Evolutionary conservation across 2,888 invertebrate genomes (phyloP), one percentile per base, ranked within the genome.

Genomic region (Parochlus steinenii): DNA sequence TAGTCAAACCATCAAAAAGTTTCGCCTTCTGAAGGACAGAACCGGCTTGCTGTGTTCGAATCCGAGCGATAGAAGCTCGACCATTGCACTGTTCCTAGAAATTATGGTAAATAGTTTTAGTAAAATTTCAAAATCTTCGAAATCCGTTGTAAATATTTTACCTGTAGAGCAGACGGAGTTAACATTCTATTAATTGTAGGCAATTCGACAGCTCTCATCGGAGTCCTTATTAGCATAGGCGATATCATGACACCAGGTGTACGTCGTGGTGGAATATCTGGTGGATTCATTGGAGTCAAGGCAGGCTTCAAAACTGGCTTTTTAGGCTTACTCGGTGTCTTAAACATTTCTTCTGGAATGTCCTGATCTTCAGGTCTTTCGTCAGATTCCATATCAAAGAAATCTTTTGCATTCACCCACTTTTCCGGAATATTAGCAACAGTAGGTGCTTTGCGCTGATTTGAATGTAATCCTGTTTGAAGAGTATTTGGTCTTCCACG

Each of bases 11-110:
- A 50, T 81, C 76, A 47, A 81, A 83, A 16, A 81, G 58, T 50
- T 72, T 75, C 0, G 80, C 79, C 59, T 79, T 81, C 3, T 78
- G 80, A 39, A 79, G 57, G 1, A 83, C 82, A 62, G 79, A 80
- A 6, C 82, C 83, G 5, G 77, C 79, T 52, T 82, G 82, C 53
- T 78, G 75, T 31, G 67, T 63, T 17, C 79, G 62, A 19, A 82
- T 50, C 46, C 73, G 72, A 14, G 75, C 77, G 8, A 82, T 69
- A 1, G 81, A 81, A 0, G 75, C 74, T 39, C 81, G 63, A 2
- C 74, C 72, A 17, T 67, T 68, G 31, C 61, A 61, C 33, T 59
- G 58, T 26, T 56, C 29, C 52, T 10, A 49, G 53, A n/a, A 61
- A 60, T 4, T 32, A 37, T 24, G 40, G 17, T 27, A 20, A 7